phyloP scores from a whole-genome alignment of 2,113 vertebrate genomes.

The Gobius niger region DNA sequence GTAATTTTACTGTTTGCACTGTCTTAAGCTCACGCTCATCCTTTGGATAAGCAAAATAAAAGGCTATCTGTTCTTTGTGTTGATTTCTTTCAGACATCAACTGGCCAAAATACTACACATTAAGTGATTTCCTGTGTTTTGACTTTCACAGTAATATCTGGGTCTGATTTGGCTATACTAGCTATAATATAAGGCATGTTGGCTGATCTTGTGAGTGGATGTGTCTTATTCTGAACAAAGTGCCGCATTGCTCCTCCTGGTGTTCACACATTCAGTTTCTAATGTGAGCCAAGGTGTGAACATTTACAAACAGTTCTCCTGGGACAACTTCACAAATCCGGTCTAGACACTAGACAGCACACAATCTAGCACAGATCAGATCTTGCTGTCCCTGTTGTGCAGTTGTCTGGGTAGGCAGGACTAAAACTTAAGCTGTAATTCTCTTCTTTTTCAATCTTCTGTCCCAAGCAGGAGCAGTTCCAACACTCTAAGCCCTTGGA shows the following conservation, averaged over 20 bases:
- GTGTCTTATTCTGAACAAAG: conserved; percentile 59
- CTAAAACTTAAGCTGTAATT: no score
- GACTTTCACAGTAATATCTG: neutral
- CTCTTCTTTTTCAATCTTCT: no score
- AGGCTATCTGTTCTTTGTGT: neutral
- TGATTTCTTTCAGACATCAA: neutral
- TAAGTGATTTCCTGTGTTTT: neutral
- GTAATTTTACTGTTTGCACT: neutral
- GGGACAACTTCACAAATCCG: conserved; percentile 49
- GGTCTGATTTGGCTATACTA: neutral
- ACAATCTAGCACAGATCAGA: neutral
- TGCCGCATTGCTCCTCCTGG: neutral
- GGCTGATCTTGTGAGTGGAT: neutral
- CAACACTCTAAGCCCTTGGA: no score
- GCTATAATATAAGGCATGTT: no score
- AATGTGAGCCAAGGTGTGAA: conserved; percentile 44
- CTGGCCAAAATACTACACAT: neutral
- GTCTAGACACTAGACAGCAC: conserved; percentile 6
- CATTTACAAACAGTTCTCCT: conserved; percentile 12
- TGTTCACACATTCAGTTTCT: conserved; percentile 47
- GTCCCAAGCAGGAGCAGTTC: no score
- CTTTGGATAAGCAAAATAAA: neutral
- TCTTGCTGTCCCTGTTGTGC: no score
- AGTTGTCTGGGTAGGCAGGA: no score
- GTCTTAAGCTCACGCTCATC: no score